These are phyloP conservation scores for Cygnus olor DNA, from an alignment of 2,797 vertebrate genomes.

Conservation along the genomic window DNA sequence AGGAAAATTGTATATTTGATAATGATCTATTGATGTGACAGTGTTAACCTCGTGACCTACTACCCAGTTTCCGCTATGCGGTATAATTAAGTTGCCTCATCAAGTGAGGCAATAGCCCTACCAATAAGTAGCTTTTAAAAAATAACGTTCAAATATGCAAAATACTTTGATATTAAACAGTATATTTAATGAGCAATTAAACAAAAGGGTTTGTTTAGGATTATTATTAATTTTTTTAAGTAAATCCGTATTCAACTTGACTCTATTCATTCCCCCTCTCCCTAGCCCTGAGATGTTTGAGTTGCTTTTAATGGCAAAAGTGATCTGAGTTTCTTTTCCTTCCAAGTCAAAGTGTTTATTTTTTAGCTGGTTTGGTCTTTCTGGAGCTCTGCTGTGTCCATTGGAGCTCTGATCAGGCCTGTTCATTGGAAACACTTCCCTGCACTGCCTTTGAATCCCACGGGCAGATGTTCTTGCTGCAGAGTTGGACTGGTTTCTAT, in stretches of 20 bases:
- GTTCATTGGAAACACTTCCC: not conserved
- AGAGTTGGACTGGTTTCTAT: not conserved
- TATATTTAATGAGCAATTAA: not conserved
- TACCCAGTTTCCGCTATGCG: not conserved
- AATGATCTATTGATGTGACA: constrained; percentile 28
- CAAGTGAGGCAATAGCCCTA: not conserved
- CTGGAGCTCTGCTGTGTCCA: not conserved
- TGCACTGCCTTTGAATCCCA: not conserved
- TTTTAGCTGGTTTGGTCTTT: not conserved
- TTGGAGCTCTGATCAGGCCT: not conserved
- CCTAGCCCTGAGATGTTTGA: not conserved
- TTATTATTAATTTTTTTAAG: not conserved
- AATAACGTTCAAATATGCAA: constrained; percentile 1
- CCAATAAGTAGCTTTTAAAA: not conserved
- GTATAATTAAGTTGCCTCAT: constrained; percentile 45
- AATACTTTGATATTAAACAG: not conserved
- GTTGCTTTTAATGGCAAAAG: not conserved
- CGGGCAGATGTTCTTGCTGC: not conserved
- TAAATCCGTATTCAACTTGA: not conserved
- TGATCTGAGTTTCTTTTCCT: not conserved
- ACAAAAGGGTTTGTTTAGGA: not conserved
- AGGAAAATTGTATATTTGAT: constrained; percentile 29
- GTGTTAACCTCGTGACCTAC: not conserved
- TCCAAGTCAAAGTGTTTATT: not conserved
- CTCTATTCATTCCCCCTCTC: accelerated